Evolutionary conservation across 2,113 vertebrate genomes (phyloP), one percentile per base, ranked within the genome.

Genomic region (Onychostoma macrolepis): DNA sequence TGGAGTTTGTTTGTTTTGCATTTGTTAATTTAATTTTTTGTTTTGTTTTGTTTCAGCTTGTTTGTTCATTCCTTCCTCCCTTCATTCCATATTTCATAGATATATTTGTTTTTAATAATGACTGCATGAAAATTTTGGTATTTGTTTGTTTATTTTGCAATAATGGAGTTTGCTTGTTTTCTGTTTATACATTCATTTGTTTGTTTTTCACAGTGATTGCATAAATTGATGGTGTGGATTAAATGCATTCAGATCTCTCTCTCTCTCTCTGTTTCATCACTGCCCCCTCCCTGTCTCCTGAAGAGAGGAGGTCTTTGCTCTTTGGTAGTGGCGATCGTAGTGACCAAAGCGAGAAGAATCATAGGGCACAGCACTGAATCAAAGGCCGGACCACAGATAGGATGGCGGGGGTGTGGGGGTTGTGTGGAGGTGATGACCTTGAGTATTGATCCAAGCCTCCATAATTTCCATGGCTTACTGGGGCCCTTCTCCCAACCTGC

Each of bases 391-490:
- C 92, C 92, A 93, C 89, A 90, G 91, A 95, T 12, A 75, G 50
- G 87, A 88, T 91, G 91, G 89, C 83, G 86, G 88, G 88, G 89
- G 84, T 87, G 89, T 89, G 87, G 91, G 83, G 84, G 71, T 83
- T 90, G 88, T 88, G 90, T 91, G 89, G 92, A 93, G 97, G 97
- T 97, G 94, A 0, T 94, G 96, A 98, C 97, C 97, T 98, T 97
- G 96, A 95, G 95, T 97, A 99, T 99, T 96, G 98, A 99, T 99
- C 97, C 92, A 45, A 93, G 95, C 95, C 94, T 97, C 96, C 96
- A 96, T 97, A 96, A 98, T 99, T 98, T 98, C 97, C 97, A 98
- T 96, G 96, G 96, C 93, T 96, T 97, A 96, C 95, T 94, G 94
- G 96, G 95, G 92, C 95, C 94, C 95, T 95, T 96, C 95, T 95